Evolutionary conservation across 1,140 invertebrate genomes (phyloP), one percentile per base, ranked within the genome.

Genomic region (Goniozus legneri): DNA sequence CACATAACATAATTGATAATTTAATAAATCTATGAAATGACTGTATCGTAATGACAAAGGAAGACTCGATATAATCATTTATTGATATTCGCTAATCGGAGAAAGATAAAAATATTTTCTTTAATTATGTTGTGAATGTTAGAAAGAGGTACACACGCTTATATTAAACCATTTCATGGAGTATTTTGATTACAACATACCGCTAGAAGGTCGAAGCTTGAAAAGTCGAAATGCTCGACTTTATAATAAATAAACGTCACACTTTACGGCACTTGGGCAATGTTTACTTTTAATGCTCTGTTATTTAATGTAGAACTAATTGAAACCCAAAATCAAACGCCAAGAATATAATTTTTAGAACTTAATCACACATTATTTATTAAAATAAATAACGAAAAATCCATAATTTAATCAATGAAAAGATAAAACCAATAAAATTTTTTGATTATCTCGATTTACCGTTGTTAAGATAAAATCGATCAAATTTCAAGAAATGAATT

Each of bases 201-300:
- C 21, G 20, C 41, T 34, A 34, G 45, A 48, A 42, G n/a, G 12
- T 18, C 50, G n/a, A 49, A 49, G 38, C 42, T 49, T 43, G 15
- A 44, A 52, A 37, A 46, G 44, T n/a, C 39, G 31, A 38, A 14
- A 48, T 36, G 40, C 24, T 27, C 14, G 36, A 47, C 22, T 18
- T 15, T 36, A 40, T 38, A 46, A 56, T 52, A 44, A 58, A 49
- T 56, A 27, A 43, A 58, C 45, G 35, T 57, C 39, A 48, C 44
- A 47, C 43, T 58, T 54, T 44, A 54, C 52, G 56, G 58, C 60
- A 62, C 53, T 65, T 62, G 38, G 54, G 54, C 64, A 62, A 39
- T 52, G 46, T 62, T 52, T 47, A 52, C 43, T 54, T 62, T 45
- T 31, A 24, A 56, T 27, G 44, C 30, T 50, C 36, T n/a, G n/a